phyloP scores from a whole-genome alignment of 2,888 invertebrate genomes.

The Drosophila meridiana region DNA sequence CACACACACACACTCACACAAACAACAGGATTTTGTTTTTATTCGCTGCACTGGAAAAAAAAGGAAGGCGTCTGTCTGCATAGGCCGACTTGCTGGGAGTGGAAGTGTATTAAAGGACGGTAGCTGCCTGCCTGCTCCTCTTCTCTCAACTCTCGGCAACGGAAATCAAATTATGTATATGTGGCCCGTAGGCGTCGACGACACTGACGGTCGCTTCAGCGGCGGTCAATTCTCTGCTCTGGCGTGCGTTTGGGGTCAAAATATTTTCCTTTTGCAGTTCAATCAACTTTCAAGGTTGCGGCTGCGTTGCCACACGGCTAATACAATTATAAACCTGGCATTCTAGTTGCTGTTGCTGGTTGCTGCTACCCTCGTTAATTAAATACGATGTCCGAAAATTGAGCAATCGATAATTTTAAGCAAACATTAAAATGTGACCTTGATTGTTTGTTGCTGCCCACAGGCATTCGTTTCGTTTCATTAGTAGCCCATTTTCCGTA shows the following conservation, averaged over 20 bases:
- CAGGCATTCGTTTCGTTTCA: not conserved
- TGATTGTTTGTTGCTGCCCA: conserved; percentile 1
- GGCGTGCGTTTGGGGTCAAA: conserved; percentile 65
- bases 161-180: conserved; percentile 71
- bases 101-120: conserved; percentile 41
- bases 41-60: conserved; percentile 44
- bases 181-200: conserved; percentile 43
- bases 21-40: conserved; percentile 70
- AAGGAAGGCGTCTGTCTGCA: conserved; percentile 21
- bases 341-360: not conserved
- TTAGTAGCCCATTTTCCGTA: conserved; percentile 8
- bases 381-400: not conserved
- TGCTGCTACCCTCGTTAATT: not conserved
- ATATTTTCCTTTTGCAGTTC: conserved; percentile 67
- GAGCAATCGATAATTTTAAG: conserved; percentile 1
- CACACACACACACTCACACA: conserved; percentile 44
- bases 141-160: conserved; percentile 21
- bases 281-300: conserved; percentile 78
- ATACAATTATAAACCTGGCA: conserved; percentile 2
- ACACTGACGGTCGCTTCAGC: conserved; percentile 33
- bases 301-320: conserved; percentile 18
- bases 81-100: conserved; percentile 13
- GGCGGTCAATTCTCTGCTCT: conserved; percentile 45
- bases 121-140: conserved; percentile 14
- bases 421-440: conserved; percentile 9